phyloP scores from a whole-genome alignment of 92 coral and sea anemone species.

The Umimayanthus chanpuru region DNA sequence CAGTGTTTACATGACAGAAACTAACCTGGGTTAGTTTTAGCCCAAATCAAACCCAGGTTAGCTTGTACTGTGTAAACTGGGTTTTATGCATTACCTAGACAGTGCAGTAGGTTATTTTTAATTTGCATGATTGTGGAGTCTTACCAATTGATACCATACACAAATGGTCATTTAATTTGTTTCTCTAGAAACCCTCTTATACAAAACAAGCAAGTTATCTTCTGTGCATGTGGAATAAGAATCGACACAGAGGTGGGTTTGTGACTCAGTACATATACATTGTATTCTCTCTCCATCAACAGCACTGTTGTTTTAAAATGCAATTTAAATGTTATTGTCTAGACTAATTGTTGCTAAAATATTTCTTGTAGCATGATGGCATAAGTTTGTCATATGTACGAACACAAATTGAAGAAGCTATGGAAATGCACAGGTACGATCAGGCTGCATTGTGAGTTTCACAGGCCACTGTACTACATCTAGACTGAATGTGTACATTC shows the following conservation, averaged over 20 bases:
- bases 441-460: neutral
- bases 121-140: neutral
- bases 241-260: constrained; percentile 89
- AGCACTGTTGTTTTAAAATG: no score
- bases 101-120: neutral
- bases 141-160: no score
- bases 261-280: neutral
- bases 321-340: constrained; percentile 1
- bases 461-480: no score
- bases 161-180: neutral
- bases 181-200: constrained; percentile 73
- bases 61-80: no score
- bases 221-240: constrained; percentile 92
- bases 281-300: neutral
- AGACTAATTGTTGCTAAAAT: neutral
- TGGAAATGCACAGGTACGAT: constrained; percentile 73
- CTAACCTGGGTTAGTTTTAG: no score
- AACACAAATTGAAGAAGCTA: constrained; percentile 76
- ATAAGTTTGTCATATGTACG: constrained; percentile 74
- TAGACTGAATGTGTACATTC: no score
- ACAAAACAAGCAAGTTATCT: constrained; percentile 92
- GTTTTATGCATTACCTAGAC: no score
- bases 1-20: no score
- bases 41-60: no score
- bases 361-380: constrained; percentile 73